Evolutionary conservation across 2,113 vertebrate species (phyloP), one percentile per base, ranked within the genome.

Genomic region (Phasianus colchicus): DNA sequence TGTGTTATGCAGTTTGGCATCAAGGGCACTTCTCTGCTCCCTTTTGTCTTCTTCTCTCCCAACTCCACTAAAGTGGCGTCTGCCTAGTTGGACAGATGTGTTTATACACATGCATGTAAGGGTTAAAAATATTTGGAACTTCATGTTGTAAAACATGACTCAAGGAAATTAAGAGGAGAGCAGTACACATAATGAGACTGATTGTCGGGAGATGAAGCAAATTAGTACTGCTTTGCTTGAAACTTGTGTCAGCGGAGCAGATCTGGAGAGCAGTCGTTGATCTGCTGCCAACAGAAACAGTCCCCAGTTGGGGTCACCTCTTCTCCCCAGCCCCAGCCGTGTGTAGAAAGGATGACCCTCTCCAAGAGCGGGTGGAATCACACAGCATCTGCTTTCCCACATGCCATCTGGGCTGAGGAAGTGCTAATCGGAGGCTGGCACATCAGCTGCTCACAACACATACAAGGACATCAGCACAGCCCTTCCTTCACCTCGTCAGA

Each of bases 391-490:
- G 93, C 86, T 86, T 24, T 66, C 3, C 34, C 45, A 11, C 47
- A 2, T 1, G 3, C 83, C 88, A 64, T 77, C 76, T 60, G 95
- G 50, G 38, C 71, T 3, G 2, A 11, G 54, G 18, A 76, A 52
- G 83, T 0, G 0, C 65, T 42, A 63, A 48, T 4, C 2, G 1
- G 38, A 29, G 74, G 17, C 64, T 10, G 15, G 22, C 5, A 0
- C 27, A 13, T 48, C 57, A 11, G 17, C 70, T 13, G 70, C 83
- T 65, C 54, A 9, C 43, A 7, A 42, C 70, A 4, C 77, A 24
- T 27, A 42, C 6, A 20, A 67, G 34, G 72, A 40, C 9, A 0
- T 67, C 42, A 36, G 19, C 50, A 15, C 1, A 1, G 57, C 45
- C 25, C 43, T n/a, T 25, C 29, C 71, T 11, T 72, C 73, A 8